Base-by-base conservation (phyloP, 2,888 invertebrate genomes). In the Norana najaformis region DNA sequence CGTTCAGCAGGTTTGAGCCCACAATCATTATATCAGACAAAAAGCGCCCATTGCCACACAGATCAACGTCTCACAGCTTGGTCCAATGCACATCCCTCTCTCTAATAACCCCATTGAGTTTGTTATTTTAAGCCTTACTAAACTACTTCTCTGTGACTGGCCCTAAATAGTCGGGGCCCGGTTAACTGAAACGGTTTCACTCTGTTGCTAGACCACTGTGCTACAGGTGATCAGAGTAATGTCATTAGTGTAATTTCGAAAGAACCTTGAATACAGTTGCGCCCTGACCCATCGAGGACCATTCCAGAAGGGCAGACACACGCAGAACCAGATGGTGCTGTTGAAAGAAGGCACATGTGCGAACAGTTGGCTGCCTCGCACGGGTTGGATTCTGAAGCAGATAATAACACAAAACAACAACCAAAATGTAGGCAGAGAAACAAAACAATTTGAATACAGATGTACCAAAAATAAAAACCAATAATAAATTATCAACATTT, bases 241-340 rank as follows among this genome's bases (percentile, higher is more conserved):
- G 69, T n/a, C 30, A n/a, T 30, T n/a, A 69, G 30, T 69, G n/a
- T 11, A 16, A 30, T 69, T 69, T 69, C 69, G 13, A 69, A 69
- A 69, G 69, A 91, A 95, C 94, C 94, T 92, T 92, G 91, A 20
- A 93, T 92, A 92, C 95, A 95, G 88, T 89, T 92, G 39, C 92
- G 92, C 23, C 92, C 92, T 13, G 93, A 92, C 6, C 91, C 91
- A 88, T 94, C 94, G 36, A 95, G 92, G 39, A 91, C 91, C 92
- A 93, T 94, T 0, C 99, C 99, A 36, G 98, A 97, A 93, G 97
- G 97, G 94, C 99, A 99, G 94, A 97, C 97, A 95, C 99, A 99
- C 0, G 97, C 96, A 94, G 96, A 99, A 0, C 97, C 97, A n/a
- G 92, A 91, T 0, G 96, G 95, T 90, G 96, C 96, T 0, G 98